phyloP scores from a whole-genome alignment of 2,113 vertebrate genomes.

The Elachura formosa region DNA sequence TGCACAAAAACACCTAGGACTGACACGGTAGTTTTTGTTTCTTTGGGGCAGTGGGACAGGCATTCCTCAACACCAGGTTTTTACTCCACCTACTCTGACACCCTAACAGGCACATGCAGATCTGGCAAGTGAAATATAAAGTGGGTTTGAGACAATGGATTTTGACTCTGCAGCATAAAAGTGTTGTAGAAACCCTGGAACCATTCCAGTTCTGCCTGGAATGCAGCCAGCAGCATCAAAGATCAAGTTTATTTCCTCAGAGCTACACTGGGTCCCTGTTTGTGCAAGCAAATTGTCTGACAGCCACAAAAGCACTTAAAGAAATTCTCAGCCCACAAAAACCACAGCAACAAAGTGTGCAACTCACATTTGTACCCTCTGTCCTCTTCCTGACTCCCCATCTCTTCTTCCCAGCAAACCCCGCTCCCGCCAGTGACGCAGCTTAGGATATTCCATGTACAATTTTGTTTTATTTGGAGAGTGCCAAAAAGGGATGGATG shows the following conservation, averaged over 20 bases:
- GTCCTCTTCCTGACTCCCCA: neutral
- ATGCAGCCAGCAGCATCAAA: neutral
- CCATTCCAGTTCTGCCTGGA: neutral
- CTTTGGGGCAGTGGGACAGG: rapidly evolving
- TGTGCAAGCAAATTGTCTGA: neutral
- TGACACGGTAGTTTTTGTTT: rapidly evolving
- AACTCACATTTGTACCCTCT: no score
- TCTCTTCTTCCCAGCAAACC: neutral
- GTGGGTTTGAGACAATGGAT: rapidly evolving
- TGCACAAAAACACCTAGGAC: neutral
- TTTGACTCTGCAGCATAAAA: neutral
- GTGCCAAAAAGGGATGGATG: rapidly evolving
- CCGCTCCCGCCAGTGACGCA: rapidly evolving
- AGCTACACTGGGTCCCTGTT: neutral
- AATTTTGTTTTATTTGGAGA: neutral
- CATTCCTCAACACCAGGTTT: neutral
- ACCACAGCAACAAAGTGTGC: neutral
- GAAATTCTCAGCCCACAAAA: neutral
- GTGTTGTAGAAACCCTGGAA: neutral
- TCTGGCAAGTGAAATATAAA: neutral
- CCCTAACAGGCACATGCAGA: neutral
- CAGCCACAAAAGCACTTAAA: neutral
- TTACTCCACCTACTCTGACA: neutral
- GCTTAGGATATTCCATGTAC: rapidly evolving
- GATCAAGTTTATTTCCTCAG: neutral